Evolutionary conservation across 2,888 invertebrate genomes (phyloP).

Genomic region (Opisthograptis luteolata): DNA sequence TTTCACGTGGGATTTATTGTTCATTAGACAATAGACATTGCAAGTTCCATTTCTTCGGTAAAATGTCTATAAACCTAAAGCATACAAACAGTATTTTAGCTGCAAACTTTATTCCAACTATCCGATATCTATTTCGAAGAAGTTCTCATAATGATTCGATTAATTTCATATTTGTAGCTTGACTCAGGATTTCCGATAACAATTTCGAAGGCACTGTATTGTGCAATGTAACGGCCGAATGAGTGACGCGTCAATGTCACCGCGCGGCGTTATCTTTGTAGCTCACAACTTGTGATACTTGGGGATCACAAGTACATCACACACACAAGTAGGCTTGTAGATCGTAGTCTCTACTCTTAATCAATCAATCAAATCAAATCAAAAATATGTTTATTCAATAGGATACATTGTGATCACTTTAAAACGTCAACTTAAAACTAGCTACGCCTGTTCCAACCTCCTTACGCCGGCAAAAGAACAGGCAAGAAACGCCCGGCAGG

Average conservation of each 20-base stretch:
- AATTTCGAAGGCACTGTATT: constrained; percentile 23
- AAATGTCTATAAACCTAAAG: no score
- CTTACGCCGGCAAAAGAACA: no score
- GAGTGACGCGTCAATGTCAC: constrained; percentile 34
- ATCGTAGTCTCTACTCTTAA: not conserved
- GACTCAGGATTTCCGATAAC: constrained; percentile 13
- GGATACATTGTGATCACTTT: no score
- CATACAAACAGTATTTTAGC: no score
- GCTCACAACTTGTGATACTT: no score
- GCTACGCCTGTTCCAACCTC: not conserved
- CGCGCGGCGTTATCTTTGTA: constrained; percentile 30
- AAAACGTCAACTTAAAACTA: no score
- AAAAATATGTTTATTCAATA: no score
- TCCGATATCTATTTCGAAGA: not conserved
- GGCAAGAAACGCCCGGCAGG: no score
- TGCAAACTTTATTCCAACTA: not conserved
- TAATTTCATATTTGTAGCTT: not conserved
- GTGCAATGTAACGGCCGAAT: constrained; percentile 22
- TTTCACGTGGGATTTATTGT: not conserved
- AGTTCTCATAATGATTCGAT: not conserved
- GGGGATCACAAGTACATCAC: no score
- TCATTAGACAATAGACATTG: not conserved
- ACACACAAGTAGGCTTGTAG: constrained; percentile 9
- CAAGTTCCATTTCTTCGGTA: no score
- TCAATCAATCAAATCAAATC: no score